Evolutionary conservation across 2,888 invertebrate species (phyloP), one percentile per base, ranked within the genome.

Genomic region (Tachystola acroxantha): DNA sequence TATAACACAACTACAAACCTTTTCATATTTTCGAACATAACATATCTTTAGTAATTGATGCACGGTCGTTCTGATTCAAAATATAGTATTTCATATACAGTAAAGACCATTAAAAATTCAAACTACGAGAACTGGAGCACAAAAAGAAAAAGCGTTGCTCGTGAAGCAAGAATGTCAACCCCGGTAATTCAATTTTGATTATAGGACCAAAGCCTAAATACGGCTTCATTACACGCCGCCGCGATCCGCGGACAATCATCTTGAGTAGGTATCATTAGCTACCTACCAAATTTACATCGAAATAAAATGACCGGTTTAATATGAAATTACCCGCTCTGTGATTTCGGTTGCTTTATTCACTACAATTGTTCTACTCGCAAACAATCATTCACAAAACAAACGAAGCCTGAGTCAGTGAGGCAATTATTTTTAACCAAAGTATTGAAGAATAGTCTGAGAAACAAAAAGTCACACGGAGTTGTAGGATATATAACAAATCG

Each of bases 111-210:
- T 70, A 75, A 75, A 73, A 76, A 76, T 71, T 74, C 68, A 77
- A 82, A 78, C 57, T 53, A 53, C 63, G 60, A 60, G 78, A 85
- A 85, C 75, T 81, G 78, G 86, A 85, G 82, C 84, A 74, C 67
- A 82, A 82, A 79, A 81, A 81, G 74, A 79, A 85, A 82, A 78
- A 70, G 72, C 66, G 57, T 64, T 53, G 60, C 61, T 70, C 64
- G 57, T 72, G 60, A 61, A 66, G 67, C 67, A 77, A 80, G 79
- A 86, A 79, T 82, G 85, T 86, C 86, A 81, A 75, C 74, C 70
- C 70, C 57, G 74, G 76, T 86, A 86, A 86, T 86, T 86, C 77
- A 85, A 84, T 84, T 86, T 86, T 86, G 86, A 86, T 86, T 85
- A 85, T 84, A 86, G 85, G 77, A 81, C 73, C 77, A 78, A 84